Conservation (phyloP, 2,113 vertebrate species). For the Eleginops maclovinus region DNA sequence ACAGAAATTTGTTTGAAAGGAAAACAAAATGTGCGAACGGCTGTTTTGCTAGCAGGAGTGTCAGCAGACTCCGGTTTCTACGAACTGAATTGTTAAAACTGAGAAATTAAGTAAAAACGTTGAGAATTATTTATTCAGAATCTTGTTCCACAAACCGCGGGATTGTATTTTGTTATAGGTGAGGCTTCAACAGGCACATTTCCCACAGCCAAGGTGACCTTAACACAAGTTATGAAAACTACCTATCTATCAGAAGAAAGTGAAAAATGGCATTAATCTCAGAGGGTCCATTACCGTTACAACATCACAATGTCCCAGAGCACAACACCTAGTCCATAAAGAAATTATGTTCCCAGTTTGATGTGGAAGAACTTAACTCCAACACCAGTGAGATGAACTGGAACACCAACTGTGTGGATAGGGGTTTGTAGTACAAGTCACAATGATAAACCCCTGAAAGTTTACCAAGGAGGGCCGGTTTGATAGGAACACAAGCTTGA, state of each 20-base stretch:
- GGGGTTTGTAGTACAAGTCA: background rate
- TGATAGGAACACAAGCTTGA: too few relatives aligned
- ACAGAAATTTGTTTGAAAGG: slow-evolving; percentile 58
- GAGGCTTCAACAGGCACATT: background rate
- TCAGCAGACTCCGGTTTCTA: slow-evolving; percentile 28
- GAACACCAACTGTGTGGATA: background rate
- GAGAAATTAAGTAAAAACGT: slow-evolving; percentile 37
- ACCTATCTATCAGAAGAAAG: background rate
- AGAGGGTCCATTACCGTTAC: background rate
- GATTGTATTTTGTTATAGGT: slow-evolving; percentile 30
- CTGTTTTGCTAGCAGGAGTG: slow-evolving; percentile 66
- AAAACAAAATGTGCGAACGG: slow-evolving; percentile 58
- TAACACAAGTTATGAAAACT: background rate
- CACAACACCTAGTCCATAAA: background rate
- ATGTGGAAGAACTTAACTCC: background rate
- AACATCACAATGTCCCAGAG: background rate
- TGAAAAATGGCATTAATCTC: background rate
- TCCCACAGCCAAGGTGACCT: slow-evolving; percentile 55
- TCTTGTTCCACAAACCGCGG: slow-evolving; percentile 25
- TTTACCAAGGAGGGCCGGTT: background rate
- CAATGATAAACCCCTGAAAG: background rate
- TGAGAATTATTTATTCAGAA: slow-evolving; percentile 64
- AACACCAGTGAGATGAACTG: background rate
- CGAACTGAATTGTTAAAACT: slow-evolving; percentile 13
- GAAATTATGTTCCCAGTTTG: background rate